Conservation (phyloP, 2,113 vertebrate genomes). For the Calypte anna region DNA sequence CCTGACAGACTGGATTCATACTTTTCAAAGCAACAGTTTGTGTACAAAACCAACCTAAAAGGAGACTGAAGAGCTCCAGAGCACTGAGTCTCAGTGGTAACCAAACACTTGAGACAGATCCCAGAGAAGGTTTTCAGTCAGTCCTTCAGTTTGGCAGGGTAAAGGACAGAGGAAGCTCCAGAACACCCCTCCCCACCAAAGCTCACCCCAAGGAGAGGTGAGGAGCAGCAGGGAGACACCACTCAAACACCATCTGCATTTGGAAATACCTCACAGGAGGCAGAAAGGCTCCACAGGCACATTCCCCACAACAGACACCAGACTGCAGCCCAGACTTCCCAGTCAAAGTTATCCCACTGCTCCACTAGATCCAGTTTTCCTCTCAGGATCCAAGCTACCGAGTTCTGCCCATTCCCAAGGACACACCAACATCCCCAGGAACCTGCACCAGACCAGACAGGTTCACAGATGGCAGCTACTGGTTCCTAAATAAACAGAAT, state of each 20-base stretch:
- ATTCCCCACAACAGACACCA: accelerated
- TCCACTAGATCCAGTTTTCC: not conserved
- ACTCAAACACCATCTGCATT: not conserved
- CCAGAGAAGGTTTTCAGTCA: not conserved
- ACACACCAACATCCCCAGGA: not conserved
- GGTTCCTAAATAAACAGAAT: not conserved
- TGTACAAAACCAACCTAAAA: accelerated
- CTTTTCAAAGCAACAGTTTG: not conserved
- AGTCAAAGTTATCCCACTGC: not conserved
- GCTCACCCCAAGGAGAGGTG: not conserved
- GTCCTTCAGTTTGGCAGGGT: not conserved
- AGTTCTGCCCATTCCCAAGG: not conserved
- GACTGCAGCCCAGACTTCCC: not conserved
- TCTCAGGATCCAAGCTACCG: not conserved
- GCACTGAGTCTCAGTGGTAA: not conserved
- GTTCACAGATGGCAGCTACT: not conserved
- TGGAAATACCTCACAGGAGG: accelerated
- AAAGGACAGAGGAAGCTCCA: not conserved
- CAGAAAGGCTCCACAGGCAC: not conserved
- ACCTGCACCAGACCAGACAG: accelerated
- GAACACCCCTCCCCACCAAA: not conserved
- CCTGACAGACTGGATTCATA: not conserved
- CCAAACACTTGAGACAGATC: not conserved
- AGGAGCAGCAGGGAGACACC: not conserved
- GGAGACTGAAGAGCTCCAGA: not conserved